A percentile compares a stretch with the other conserved stretches of the same genome.
Evolutionary conservation across 2,113 vertebrate genomes (phyloP).

Genomic region (Monopterus albus): DNA sequence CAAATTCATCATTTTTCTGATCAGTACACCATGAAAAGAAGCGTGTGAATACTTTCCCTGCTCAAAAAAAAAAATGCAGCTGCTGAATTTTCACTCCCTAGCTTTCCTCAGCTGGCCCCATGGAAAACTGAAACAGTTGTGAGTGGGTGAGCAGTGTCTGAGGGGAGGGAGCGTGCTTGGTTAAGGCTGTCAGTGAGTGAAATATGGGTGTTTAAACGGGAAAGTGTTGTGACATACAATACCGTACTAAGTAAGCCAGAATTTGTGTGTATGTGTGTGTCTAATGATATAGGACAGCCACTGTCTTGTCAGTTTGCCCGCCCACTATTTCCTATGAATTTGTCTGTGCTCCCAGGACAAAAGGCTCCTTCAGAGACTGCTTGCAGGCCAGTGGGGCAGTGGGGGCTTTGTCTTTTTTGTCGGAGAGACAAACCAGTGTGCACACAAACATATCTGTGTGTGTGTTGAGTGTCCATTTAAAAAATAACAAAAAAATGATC

Average conservation of each 20-base stretch:
- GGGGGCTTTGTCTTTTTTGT: constrained; percentile 48
- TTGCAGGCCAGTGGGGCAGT: constrained; percentile 41
- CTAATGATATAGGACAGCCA: constrained; percentile 64
- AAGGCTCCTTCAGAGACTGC: constrained; percentile 65
- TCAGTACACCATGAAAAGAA: neutral
- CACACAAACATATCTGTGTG: neutral
- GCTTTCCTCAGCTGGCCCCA: constrained; percentile 5
- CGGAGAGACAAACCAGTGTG: neutral
- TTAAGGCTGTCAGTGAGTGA: constrained; percentile 55
- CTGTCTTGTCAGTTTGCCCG: constrained; percentile 66
- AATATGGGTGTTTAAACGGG: constrained; percentile 65
- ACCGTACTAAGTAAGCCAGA: constrained; percentile 46
- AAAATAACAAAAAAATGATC: neutral
- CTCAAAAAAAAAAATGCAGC: constrained; percentile 12
- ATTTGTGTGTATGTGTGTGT: constrained; percentile 49
- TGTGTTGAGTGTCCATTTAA: neutral
- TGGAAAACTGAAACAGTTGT: constrained; percentile 28
- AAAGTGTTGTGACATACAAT: constrained; percentile 73
- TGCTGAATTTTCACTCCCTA: constrained; percentile 15
- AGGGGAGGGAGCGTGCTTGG: constrained; percentile 24
- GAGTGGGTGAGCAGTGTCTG: neutral
- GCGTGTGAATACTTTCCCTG: neutral
- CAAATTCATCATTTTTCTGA: neutral
- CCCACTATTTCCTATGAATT: constrained; percentile 70
- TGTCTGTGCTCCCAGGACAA: constrained; percentile 63